Percentiles rank a stretch among this genome's conserved stretches.
Evolutionary conservation across 2,797 vertebrate genomes (phyloP).

Genomic region (Masticophis lateralis): DNA sequence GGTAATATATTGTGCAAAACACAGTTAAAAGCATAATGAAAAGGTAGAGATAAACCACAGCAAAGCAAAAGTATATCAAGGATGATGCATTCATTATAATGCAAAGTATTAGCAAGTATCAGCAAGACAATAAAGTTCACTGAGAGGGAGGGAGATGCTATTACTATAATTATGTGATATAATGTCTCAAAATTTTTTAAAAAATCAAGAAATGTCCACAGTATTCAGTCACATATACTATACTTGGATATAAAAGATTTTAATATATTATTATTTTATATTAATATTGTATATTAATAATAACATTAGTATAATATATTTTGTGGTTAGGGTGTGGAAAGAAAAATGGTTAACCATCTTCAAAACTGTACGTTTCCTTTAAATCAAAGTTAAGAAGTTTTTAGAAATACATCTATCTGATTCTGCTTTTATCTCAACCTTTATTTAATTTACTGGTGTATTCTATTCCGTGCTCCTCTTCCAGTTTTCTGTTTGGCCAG

Average conservation of each 20-base stretch:
- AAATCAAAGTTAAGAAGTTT: background rate
- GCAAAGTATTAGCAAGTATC: constrained; percentile 36
- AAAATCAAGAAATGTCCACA: constrained; percentile 38
- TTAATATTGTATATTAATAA: background rate
- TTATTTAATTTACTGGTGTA: background rate
- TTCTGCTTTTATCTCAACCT: constrained; percentile 18
- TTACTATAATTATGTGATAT: constrained; percentile 23
- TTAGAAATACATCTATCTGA: constrained; percentile 32
- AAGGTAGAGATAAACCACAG: background rate
- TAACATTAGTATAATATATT: background rate
- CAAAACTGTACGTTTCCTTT: background rate
- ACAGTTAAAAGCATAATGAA: constrained; percentile 18
- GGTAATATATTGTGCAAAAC: constrained; percentile 1
- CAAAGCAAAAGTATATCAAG: constrained; percentile 33
- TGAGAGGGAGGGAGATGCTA: background rate
- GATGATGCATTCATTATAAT: constrained; percentile 39
- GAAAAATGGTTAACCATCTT: background rate
- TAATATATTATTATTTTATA: background rate
- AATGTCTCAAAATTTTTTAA: constrained; percentile 21
- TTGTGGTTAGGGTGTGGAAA: background rate
- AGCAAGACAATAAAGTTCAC: constrained; percentile 41
- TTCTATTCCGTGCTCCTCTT: background rate
- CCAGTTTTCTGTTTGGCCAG: background rate
- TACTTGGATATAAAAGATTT: constrained; percentile 34
- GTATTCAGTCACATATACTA: constrained; percentile 15